Conservation (phyloP, 2,888 invertebrate genomes). For the Phortica okadai region DNA sequence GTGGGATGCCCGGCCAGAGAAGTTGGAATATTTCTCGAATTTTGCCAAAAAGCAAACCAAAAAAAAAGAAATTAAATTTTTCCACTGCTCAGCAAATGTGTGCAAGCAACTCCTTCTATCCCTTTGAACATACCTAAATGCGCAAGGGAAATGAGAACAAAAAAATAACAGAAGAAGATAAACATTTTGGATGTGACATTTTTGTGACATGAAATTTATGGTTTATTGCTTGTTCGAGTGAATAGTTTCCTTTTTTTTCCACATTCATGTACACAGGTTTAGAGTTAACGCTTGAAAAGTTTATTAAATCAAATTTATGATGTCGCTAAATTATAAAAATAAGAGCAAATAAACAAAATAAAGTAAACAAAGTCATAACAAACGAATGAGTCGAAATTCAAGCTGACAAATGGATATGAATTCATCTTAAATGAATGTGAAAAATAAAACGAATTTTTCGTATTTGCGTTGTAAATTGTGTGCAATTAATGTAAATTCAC, state of each 20-base stretch:
- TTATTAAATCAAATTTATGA: conserved; percentile 72
- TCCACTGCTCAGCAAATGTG: not conserved
- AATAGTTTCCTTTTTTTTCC: conserved; percentile 61
- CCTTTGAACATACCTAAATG: no score
- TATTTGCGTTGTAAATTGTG: no score
- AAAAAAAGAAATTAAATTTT: not conserved
- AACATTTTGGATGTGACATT: conserved; percentile 18
- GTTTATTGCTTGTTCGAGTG: conserved; percentile 65
- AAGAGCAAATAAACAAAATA: not conserved
- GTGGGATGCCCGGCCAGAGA: no score
- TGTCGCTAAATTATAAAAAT: conserved; percentile 37
- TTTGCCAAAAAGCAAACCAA: conserved; percentile 24
- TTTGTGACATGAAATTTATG: conserved; percentile 66
- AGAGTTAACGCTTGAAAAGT: conserved; percentile 50
- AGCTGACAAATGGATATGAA: no score
- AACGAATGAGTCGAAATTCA: not conserved
- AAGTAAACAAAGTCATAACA: not conserved
- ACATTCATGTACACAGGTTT: conserved; percentile 52
- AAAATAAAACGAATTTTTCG: no score
- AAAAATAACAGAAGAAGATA: conserved; percentile 10
- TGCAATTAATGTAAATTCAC: no score
- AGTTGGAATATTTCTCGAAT: not conserved
- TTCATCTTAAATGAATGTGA: no score
- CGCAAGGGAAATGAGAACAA: conserved; percentile 25
- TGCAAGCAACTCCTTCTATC: not conserved